Conservation (phyloP, 2,113 vertebrate species). For the Lucifuga dentata region DNA sequence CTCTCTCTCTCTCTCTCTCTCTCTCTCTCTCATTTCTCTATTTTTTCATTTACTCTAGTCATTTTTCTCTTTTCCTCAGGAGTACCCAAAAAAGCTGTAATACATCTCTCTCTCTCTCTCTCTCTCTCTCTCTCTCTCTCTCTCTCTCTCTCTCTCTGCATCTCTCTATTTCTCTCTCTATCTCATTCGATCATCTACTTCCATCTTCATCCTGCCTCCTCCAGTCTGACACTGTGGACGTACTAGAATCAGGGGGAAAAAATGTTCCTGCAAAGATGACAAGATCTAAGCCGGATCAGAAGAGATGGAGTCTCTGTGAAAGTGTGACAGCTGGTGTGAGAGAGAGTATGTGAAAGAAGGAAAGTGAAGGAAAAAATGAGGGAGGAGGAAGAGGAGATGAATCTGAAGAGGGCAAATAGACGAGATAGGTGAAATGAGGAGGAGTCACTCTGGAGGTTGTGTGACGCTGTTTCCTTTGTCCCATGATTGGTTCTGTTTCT, state of each 20-base stretch:
- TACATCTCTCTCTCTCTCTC: not conserved
- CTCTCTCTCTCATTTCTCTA: not conserved
- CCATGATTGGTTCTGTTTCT: no score
- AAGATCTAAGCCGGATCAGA: slow-evolving; percentile 68
- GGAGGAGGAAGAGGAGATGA: not conserved
- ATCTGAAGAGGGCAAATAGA: slow-evolving; percentile 20
- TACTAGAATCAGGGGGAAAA: not conserved
- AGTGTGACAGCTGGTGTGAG: slow-evolving; percentile 73
- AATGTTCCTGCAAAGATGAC: slow-evolving; percentile 69
- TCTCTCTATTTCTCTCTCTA: slow-evolving; percentile 11
- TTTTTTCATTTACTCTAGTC: not conserved
- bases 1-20: not conserved
- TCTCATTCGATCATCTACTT: not conserved
- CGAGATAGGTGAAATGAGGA: not conserved
- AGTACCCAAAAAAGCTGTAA: not conserved
- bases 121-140: not conserved
- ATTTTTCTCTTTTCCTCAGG: not conserved
- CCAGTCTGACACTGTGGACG: slow-evolving; percentile 23
- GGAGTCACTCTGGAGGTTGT: slow-evolving; percentile 8
- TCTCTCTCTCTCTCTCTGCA: not conserved
- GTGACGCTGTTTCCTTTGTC: not conserved
- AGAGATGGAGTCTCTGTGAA: slow-evolving; percentile 68
- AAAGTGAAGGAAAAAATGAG: not conserved
- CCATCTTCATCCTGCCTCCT: slow-evolving; percentile 15
- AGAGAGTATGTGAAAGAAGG: slow-evolving; percentile 47